Evolutionary conservation across 2,888 invertebrate species (phyloP), one percentile per base, ranked within the genome.

Genomic region (Oeneis ivallda): DNA sequence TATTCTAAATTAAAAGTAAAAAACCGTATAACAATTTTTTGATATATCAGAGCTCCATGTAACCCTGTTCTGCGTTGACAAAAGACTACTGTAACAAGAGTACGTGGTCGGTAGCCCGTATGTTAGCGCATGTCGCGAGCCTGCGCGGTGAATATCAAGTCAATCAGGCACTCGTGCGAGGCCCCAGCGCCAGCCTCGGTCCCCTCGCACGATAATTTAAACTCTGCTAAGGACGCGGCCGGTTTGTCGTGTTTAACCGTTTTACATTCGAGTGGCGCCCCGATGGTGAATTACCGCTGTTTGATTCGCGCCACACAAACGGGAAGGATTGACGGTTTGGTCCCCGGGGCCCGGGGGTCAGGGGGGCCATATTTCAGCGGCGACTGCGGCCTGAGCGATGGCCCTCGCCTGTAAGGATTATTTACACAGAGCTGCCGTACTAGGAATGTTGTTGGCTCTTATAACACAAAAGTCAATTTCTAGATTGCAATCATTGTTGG

Each of bases 231-330:
- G 26, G 13, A 9, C 19, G 49, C 49, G 5, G 15, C 15, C 37
- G 34, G 53, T 15, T 37, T 53, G 53, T 37, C 53, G 34, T 53
- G 53, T 15, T 53, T 32, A 15, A 53, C 60, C 32, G 53, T 26
- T 41, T 52, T 17, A 53, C 59, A 74, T 77, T 75, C 80, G 85
- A 88, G 89, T 87, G 87, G 86, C 87, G 87, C 88, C 88, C 87
- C 88, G 87, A 86, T 87, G 86, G 86, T 83, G 88, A 88, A 89
- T 88, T 88, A 87, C 88, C 83, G 86, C 84, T 83, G 85, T 86
- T 87, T 86, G 87, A 87, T 88, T 89, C 87, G 86, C 86, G 89
- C 87, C 53, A 84, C 86, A 85, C 85, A 84, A 86, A 83, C 86
- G 86, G 82, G 87, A 88, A 87, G 86, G 86, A 89, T 88, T 87